phyloP scores from a whole-genome alignment of 1,140 invertebrate species.

The Cherax destructor region DNA sequence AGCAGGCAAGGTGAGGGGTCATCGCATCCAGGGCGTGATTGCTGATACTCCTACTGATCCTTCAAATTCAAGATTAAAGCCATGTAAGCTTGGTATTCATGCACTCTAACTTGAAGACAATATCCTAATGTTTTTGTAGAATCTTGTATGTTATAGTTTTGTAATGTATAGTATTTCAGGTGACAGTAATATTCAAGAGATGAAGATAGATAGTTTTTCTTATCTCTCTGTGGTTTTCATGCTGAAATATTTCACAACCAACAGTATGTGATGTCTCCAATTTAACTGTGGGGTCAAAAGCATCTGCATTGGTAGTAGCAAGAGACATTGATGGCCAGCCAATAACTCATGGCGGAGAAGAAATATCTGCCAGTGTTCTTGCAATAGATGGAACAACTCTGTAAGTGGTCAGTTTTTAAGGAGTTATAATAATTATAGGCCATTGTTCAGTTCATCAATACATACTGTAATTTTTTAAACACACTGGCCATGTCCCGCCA shows the following conservation, averaged over 20 bases:
- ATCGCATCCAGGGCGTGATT: constrained; percentile 73
- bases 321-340: constrained; percentile 70
- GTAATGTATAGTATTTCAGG: too few relatives aligned
- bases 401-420: not conserved
- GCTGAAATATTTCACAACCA: too few relatives aligned
- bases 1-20: constrained; percentile 72
- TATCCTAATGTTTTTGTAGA: too few relatives aligned
- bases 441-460: too few relatives aligned
- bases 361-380: constrained; percentile 76
- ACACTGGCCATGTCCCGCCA: too few relatives aligned
- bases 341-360: constrained; percentile 78
- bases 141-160: too few relatives aligned
- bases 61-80: constrained; percentile 73
- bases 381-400: not conserved
- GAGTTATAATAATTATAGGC: too few relatives aligned
- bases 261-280: constrained; percentile 39
- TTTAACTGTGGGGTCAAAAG: not conserved
- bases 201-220: too few relatives aligned
- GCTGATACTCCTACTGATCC: constrained; percentile 74
- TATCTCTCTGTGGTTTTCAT: not conserved
- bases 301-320: constrained; percentile 19
- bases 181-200: too few relatives aligned
- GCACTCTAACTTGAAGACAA: too few relatives aligned
- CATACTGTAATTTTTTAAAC: too few relatives aligned
- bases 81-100: constrained; percentile 60